Evolutionary conservation across 2,797 vertebrate species (phyloP).

Genomic region (Rhinatrema bivittatum): DNA sequence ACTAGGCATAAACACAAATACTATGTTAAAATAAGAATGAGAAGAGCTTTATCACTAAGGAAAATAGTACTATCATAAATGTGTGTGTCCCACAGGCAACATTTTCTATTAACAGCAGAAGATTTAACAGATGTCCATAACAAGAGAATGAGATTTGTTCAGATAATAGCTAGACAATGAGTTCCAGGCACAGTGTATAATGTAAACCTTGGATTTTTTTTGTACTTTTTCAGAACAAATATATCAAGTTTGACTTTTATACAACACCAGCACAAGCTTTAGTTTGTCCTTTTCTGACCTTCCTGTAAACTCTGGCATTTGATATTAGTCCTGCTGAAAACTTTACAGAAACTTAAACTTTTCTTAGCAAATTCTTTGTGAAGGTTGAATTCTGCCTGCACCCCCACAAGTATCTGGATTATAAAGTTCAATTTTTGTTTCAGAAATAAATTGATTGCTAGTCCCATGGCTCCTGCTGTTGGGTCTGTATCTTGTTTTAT

Average conservation of each 20-base stretch:
- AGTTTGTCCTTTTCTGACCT: background rate
- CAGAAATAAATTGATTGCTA: no score
- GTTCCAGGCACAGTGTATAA: conserved; percentile 33
- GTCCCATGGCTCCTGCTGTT: no score
- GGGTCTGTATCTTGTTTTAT: no score
- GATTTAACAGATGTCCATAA: conserved; percentile 43
- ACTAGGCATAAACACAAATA: conserved; percentile 20
- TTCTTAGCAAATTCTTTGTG: no score
- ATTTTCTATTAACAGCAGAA: conserved; percentile 47
- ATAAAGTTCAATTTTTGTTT: no score
- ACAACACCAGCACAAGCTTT: conserved; percentile 14
- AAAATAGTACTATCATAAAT: conserved; percentile 33
- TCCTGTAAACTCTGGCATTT: conserved; percentile 20
- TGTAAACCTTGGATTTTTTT: conserved; percentile 17
- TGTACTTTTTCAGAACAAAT: conserved; percentile 19
- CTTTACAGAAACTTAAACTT: no score
- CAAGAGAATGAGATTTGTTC: conserved; percentile 30
- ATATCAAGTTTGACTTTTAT: conserved; percentile 27
- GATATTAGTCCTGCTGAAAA: no score
- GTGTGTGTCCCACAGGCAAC: conserved; percentile 34
- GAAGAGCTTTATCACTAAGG: conserved; percentile 40
- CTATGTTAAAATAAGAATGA: conserved; percentile 47
- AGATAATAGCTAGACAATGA: conserved; percentile 26
- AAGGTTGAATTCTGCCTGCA: no score
- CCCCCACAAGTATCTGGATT: no score